These are phyloP conservation scores for Neoniphon sammara DNA, from an alignment of 2,797 vertebrate genomes.

Conservation along the genomic window DNA sequence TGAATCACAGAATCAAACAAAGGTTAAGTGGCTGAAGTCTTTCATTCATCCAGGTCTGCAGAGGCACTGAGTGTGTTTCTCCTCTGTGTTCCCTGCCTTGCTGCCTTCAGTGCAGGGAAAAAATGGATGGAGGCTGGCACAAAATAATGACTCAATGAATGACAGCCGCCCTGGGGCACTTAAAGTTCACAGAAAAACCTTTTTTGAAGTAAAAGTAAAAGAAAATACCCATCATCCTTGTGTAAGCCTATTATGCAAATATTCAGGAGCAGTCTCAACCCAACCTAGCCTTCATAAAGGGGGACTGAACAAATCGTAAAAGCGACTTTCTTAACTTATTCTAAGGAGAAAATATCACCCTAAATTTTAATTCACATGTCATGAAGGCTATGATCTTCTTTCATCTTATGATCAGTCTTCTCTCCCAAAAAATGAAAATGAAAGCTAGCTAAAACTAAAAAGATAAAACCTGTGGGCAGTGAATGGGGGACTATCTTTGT, in stretches of 20 bases:
- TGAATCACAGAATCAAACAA: background rate
- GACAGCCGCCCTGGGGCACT: background rate
- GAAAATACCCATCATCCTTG: no score
- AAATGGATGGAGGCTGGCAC: slow-evolving; percentile 1
- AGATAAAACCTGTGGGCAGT: slow-evolving; percentile 20
- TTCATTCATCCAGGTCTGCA: slow-evolving; percentile 10
- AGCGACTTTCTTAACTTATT: no score
- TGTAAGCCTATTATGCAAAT: background rate
- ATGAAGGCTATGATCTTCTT: background rate
- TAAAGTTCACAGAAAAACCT: background rate
- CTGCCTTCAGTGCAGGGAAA: background rate
- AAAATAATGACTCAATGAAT: background rate
- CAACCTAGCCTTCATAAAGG: background rate
- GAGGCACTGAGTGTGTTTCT: background rate
- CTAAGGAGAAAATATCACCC: no score
- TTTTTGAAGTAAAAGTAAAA: background rate
- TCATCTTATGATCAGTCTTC: slow-evolving; percentile 6
- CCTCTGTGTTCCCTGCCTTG: background rate
- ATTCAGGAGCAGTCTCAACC: background rate
- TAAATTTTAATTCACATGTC: no score
- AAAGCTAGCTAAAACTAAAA: slow-evolving; percentile 2
- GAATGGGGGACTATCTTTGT: slow-evolving; percentile 47
- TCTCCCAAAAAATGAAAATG: background rate
- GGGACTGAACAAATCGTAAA: no score
- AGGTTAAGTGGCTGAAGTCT: background rate